phyloP scores from a whole-genome alignment of 1,140 invertebrate species.

The Bombus polaris region DNA sequence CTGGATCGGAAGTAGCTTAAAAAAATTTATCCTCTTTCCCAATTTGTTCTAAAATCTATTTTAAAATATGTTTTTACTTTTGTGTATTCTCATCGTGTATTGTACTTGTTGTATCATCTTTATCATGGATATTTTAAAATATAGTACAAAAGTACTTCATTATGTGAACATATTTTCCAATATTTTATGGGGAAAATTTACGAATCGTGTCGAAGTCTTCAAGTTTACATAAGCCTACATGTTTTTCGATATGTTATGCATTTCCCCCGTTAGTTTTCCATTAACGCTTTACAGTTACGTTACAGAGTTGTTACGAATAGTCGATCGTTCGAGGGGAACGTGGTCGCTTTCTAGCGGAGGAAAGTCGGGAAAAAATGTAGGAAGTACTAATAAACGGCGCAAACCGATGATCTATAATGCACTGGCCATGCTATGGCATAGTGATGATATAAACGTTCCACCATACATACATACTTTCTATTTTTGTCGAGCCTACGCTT shows the following conservation, averaged over 20 bases:
- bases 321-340: neutral
- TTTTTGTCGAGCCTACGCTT: conserved; percentile 15
- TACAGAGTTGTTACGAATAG: neutral
- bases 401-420: neutral
- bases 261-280: too few relatives aligned
- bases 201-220: neutral
- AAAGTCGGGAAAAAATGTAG: conserved; percentile 34
- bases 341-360: conserved; percentile 32
- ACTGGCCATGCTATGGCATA: neutral
- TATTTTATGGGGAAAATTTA: too few relatives aligned
- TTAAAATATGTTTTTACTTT: too few relatives aligned
- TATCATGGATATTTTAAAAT: too few relatives aligned
- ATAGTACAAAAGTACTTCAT: too few relatives aligned
- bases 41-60: too few relatives aligned
- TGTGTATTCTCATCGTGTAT: too few relatives aligned
- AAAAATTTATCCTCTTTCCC: too few relatives aligned
- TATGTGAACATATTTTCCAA: too few relatives aligned
- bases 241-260: neutral
- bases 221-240: neutral
- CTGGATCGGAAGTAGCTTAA: too few relatives aligned
- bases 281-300: neutral
- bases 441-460: conserved; percentile 26
- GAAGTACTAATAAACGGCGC: conserved; percentile 11
- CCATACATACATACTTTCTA: conserved; percentile 31
- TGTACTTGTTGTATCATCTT: too few relatives aligned